These are phyloP conservation scores for Chlorops oryzae DNA, from an alignment of 1,140 invertebrate species.

Conservation along the genomic window DNA sequence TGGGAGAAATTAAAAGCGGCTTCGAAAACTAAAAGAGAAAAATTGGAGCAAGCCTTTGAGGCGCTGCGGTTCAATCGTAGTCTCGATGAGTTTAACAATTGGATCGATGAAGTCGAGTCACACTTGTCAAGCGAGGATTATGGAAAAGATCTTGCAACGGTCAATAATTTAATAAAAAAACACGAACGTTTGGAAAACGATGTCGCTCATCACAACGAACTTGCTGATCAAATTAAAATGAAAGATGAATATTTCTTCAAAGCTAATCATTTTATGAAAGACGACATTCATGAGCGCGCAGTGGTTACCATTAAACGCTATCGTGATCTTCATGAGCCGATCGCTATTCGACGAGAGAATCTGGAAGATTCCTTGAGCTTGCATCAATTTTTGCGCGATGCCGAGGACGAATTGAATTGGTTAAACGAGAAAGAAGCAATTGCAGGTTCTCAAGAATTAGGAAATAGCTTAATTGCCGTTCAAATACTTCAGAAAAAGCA, in stretches of 20 bases:
- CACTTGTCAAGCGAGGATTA: constrained; percentile 49
- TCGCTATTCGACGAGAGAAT: constrained; percentile 83
- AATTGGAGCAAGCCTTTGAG: constrained; percentile 89
- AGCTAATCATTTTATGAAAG: constrained; percentile 75
- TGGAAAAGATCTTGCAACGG: constrained; percentile 74
- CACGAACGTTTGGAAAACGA: constrained; percentile 78
- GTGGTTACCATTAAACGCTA: constrained; percentile 67
- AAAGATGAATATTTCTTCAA: constrained; percentile 67
- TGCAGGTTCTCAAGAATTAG: constrained; percentile 70
- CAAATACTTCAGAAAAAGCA: constrained; percentile 97
- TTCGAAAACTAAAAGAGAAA: constrained; percentile 77
- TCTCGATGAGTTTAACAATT: constrained; percentile 81
- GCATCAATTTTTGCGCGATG: constrained; percentile 79
- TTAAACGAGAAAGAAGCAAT: constrained; percentile 77
- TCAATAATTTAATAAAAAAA: constrained; percentile 77
- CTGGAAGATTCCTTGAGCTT: constrained; percentile 78
- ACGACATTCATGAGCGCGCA: constrained; percentile 72
- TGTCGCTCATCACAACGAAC: constrained; percentile 70
- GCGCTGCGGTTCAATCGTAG: constrained; percentile 77
- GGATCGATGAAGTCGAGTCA: constrained; percentile 75
- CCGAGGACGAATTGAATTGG: constrained; percentile 83
- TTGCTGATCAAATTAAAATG: constrained; percentile 70
- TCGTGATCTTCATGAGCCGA: constrained; percentile 77
- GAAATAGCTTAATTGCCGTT: constrained; percentile 74
- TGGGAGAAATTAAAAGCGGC: constrained; percentile 78